Evolutionary conservation across 2,113 vertebrate species (phyloP).

Genomic region (Platysteira castanea): DNA sequence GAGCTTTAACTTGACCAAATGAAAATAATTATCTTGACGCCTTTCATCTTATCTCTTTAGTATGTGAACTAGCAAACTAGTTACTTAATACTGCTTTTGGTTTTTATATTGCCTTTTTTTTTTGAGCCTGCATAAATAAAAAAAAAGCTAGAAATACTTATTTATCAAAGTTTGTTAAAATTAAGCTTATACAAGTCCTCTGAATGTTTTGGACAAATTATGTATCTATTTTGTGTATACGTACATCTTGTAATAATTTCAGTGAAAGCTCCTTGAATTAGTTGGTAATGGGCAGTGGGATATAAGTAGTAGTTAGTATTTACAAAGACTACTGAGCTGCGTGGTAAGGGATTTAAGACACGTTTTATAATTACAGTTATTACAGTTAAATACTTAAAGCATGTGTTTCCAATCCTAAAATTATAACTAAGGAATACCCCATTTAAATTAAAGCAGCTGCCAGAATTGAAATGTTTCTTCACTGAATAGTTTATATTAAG

Average conservation of each 20-base stretch:
- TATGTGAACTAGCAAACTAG: not conserved
- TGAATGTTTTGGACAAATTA: not conserved
- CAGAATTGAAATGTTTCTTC: not conserved
- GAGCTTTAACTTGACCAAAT: not conserved
- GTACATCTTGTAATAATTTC: not conserved
- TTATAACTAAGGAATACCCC: not conserved
- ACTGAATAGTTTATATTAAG: not conserved
- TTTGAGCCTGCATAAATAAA: not conserved
- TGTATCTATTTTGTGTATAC: not conserved
- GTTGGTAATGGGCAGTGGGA: not conserved
- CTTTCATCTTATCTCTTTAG: not conserved
- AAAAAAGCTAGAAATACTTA: not conserved
- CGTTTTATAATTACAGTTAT: not conserved
- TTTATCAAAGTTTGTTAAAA: not conserved
- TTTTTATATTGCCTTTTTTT: not conserved
- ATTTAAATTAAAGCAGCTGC: not conserved
- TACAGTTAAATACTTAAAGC: not conserved
- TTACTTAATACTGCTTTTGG: not conserved
- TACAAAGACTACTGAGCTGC: not conserved
- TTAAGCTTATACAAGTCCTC: not conserved
- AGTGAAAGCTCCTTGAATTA: not conserved
- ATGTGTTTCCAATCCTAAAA: not conserved
- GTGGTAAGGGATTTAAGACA: not conserved
- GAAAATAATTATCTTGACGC: not conserved
- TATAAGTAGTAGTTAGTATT: not conserved